Base-by-base conservation (phyloP, 2,797 vertebrate species). In the Takifugu ocellatus region DNA sequence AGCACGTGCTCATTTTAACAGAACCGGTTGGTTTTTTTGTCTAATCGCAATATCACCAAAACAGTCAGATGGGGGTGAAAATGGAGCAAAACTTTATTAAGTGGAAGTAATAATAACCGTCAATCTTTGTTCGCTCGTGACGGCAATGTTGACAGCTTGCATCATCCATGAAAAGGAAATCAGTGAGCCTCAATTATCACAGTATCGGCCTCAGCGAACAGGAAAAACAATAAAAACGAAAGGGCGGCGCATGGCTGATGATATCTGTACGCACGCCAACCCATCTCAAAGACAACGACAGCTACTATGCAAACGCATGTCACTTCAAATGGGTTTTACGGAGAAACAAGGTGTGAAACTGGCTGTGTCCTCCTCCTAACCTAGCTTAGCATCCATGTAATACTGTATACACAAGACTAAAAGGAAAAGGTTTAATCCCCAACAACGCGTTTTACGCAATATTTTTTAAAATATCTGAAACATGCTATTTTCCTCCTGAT, bases 181-280 rank as follows among this genome's bases (percentile, higher is more conserved):
- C 68, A 71, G 61, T 61, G 47, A 78, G 57, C 17, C 6, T 17
- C 49, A 50, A 64, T 76, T 58, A 70, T 74, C 56, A 54, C 2
- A 2, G 5, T 54, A 68, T 58, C 50, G 59, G 74, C 60, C 51
- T 49, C 49, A 49, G 54, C 0, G 11, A 14, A 14, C 11, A 21
- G 48, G 63, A 56, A 42, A 54, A 36, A 44, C 21, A 46, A 49
- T 11, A 64, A 54, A 36, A 39, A 14, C 1, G 16, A 17, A 45
- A 64, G 33, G 1, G 11, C 3, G 44, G 49, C 25, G 59, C 44
- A 7, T 14, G 49, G 25, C 51, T 57, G 50, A 68, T 49, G 42
- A 56, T 14, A 67, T 51, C 29, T 26, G 25, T 49, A 51, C 21
- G 49, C 24, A 21, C 26, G 47, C 46, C 50, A 64, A 70, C 67